phyloP scores from a whole-genome alignment of 2,113 vertebrate genomes.

The Thomomys bottae region DNA sequence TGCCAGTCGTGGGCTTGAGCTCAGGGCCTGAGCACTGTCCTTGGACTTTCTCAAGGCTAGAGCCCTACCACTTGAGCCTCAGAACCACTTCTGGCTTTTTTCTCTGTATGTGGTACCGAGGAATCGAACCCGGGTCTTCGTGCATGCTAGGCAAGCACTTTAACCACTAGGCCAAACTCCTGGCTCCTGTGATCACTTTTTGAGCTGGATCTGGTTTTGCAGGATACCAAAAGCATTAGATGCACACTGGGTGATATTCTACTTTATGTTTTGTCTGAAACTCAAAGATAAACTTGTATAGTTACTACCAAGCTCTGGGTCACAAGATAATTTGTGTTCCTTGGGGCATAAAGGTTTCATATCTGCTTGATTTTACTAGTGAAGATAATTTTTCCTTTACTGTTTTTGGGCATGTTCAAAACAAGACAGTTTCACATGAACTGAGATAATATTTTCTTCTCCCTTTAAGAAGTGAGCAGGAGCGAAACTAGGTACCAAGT shows the following conservation, averaged over 20 bases:
- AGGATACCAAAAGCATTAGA: constrained; percentile 4
- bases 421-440: constrained; percentile 52
- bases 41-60: too few relatives aligned
- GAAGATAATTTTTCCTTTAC: constrained; percentile 55
- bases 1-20: too few relatives aligned
- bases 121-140: too few relatives aligned
- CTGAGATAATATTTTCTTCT: constrained; percentile 2
- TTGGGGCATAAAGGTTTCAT: constrained; percentile 50
- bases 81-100: too few relatives aligned
- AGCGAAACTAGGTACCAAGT: neutral
- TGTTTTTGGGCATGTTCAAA: constrained; percentile 66
- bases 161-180: too few relatives aligned
- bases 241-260: neutral
- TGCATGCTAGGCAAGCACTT: too few relatives aligned
- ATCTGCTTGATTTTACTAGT: constrained; percentile 62
- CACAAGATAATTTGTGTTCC: constrained; percentile 63
- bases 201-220: neutral
- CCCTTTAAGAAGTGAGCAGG: neutral
- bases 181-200: neutral
- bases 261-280: constrained; percentile 59
- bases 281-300: constrained; percentile 65
- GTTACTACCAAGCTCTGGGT: constrained; percentile 45
- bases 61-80: too few relatives aligned
- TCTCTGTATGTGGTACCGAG: too few relatives aligned
- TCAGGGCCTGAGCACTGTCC: too few relatives aligned